Evolutionary conservation across 2,888 invertebrate species (phyloP), one percentile per base, ranked within the genome.

Genomic region (Drosophila nr. medialis): DNA sequence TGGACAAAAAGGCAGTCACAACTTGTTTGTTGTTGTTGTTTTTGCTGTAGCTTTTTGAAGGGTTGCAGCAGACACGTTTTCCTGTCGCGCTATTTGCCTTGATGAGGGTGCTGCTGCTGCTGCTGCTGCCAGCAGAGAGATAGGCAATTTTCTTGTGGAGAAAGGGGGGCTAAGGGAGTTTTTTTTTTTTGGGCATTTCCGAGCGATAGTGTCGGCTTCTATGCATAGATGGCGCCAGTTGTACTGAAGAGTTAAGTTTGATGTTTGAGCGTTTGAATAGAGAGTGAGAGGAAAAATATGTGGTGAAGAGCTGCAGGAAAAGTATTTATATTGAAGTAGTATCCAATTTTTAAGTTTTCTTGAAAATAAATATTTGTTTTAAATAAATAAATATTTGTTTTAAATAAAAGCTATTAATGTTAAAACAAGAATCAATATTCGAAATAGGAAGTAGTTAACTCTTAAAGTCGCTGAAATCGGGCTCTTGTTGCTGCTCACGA

Each of bases 211-310:
- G 13, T 36, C 10, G 0, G 27, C 27, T 40, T 42, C 38, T 36
- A 69, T 0, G 18, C 70, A 62, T 54, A 83, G 81, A 80, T 81
- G 81, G 81, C 81, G 81, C 84, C 71, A 83, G 34, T 8, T 18
- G 75, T 65, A 15, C 62, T 29, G 27, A 27, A 10, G 10, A 10
- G 15, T 6, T 21, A 27, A 13, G 60, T 45, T 48, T 55, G 0
- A 36, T n/a, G 8, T 40, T 49, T 32, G 7, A 36, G 40, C 8
- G 30, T 4, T 13, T 30, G 21, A 15, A 24, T 11, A n/a, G 7
- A 13, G 11, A 18, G 4, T 29, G 6, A 13, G 10, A 0, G 40
- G 8, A 13, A 30, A 11, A 34, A 21, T 8, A 32, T 24, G 11
- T 10, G 21, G 1, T 10, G 13, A 34, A 45, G 42, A 27, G 24